A percentile compares a stretch with the other conserved stretches of the same genome.
phyloP scores from a whole-genome alignment of 2,113 vertebrate genomes.

The Rutilus rutilus region DNA sequence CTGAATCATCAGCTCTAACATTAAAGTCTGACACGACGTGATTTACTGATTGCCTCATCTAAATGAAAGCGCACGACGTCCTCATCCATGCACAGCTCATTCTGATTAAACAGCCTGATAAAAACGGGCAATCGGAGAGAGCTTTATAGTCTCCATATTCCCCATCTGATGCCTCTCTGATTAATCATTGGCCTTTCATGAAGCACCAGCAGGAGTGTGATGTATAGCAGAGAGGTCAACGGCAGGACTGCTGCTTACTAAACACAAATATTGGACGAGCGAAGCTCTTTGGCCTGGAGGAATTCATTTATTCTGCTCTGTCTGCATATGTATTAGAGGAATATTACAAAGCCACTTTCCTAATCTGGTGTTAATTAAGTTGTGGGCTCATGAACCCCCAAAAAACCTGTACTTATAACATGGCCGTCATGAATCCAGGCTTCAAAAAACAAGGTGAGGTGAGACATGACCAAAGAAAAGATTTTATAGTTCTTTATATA shows the following conservation, averaged over 20 bases:
- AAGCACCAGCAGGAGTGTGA: constrained; percentile 18
- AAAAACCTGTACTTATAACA: background rate
- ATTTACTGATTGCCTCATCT: constrained; percentile 42
- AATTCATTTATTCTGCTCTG: background rate
- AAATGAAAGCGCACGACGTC: background rate
- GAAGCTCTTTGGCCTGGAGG: background rate
- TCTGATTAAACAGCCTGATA: constrained; percentile 29
- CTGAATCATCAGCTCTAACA: constrained; percentile 10
- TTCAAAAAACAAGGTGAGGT: background rate
- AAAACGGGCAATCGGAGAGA: constrained; percentile 6
- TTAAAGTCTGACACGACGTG: background rate
- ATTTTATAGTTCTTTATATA: background rate
- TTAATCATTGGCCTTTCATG: constrained; percentile 29
- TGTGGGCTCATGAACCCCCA: background rate
- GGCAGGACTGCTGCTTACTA: constrained; percentile 14
- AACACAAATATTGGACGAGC: background rate
- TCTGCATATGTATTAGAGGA: background rate
- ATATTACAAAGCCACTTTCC: background rate
- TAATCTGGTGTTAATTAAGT: background rate
- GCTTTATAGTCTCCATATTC: constrained; percentile 30
- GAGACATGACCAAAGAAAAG: background rate
- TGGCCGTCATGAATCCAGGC: background rate
- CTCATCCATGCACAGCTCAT: constrained; percentile 27
- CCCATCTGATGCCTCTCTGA: constrained; percentile 31
- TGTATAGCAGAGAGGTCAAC: constrained; percentile 10